Conservation (phyloP, 1,140 invertebrate genomes). For the Lasioglossum albipes region DNA sequence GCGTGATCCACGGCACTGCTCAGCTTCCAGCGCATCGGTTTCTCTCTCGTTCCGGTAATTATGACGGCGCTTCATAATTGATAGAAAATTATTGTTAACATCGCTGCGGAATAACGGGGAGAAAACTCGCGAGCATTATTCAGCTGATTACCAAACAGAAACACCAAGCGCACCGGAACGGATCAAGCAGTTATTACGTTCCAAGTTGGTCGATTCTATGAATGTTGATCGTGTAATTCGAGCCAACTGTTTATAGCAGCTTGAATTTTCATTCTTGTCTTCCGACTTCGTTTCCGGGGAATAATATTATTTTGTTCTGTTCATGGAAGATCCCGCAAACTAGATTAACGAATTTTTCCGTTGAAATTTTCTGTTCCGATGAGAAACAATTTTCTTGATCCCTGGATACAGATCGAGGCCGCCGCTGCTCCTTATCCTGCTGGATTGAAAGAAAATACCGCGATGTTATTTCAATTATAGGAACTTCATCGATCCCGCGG, state of each 20-base stretch:
- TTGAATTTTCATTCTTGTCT: not conserved
- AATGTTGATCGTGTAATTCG: not conserved
- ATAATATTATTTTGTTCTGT: constrained; percentile 16
- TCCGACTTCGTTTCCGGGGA: constrained; percentile 14
- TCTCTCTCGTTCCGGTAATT: constrained; percentile 31
- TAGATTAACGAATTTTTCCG: constrained; percentile 32
- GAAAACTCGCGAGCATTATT: constrained; percentile 52
- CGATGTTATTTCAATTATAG: constrained; percentile 74
- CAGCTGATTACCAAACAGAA: constrained; percentile 32
- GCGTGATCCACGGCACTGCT: too few relatives aligned
- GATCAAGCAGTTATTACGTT: too few relatives aligned
- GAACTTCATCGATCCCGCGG: constrained; percentile 6
- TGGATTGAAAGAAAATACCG: constrained; percentile 78
- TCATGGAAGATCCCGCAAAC: constrained; percentile 3
- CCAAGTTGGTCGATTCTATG: not conserved
- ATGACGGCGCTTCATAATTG: constrained; percentile 46
- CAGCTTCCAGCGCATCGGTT: not conserved
- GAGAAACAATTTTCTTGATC: constrained; percentile 51
- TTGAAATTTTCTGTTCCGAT: not conserved
- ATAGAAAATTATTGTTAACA: constrained; percentile 55
- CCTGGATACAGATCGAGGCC: constrained; percentile 47
- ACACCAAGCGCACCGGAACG: too few relatives aligned
- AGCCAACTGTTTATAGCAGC: not conserved
- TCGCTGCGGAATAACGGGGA: constrained; percentile 33
- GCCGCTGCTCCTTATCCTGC: constrained; percentile 53